Base-by-base conservation (phyloP, 2,113 vertebrate species). In the Climacteris rufus region DNA sequence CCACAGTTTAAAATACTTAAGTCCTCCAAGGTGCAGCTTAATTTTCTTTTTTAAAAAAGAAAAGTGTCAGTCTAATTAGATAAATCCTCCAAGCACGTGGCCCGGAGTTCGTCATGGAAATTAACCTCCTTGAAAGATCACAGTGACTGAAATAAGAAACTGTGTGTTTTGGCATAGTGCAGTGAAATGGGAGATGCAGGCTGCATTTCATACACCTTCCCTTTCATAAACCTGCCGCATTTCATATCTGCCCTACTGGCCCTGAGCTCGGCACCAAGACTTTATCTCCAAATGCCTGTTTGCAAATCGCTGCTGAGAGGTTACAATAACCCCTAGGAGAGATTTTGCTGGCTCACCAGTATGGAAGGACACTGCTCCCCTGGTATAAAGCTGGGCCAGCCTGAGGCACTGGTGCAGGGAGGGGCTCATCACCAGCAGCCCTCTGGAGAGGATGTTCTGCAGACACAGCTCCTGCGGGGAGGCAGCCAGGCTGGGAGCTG, bases 61-160 rank as follows among this genome's bases (percentile, higher is more conserved):
- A 98, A 98, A 98, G 98, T 98, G 97, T 98, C 98, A 96, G 93
- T 97, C 97, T 98, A 98, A 98, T 98, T 98, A 98, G 98, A 98
- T 98, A 98, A 98, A 98, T 98, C 98, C 98, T 97, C 95, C 63
- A 78, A 98, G 98, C 98, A 98, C 96, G 96, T 98, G 98, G 98
- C 97, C 98, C 82, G 45, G 97, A 97, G 98, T 98, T 98, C 98
- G 97, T 98, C 98, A 98, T 98, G 98, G 98, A 98, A 98, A 98
- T 98, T 98, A 98, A 98, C 98, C 98, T 98, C 98, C 98, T 97
- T 97, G 96, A 98, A 97, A 98, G 98, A 98, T 98, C 98, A 96
- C 95, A 98, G 98, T 98, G 97, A 97, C 98, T 97, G 98, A 98
- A 98, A 98, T 97, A 97, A 97, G 97, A 98, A 97, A 97, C 97